A percentile compares a stretch with the other conserved stretches of the same genome.
These are phyloP conservation scores for Pelagia noctiluca DNA, from an alignment of 30 jellyfish, hydroid and myxozoan species.

Conservation along the genomic window DNA sequence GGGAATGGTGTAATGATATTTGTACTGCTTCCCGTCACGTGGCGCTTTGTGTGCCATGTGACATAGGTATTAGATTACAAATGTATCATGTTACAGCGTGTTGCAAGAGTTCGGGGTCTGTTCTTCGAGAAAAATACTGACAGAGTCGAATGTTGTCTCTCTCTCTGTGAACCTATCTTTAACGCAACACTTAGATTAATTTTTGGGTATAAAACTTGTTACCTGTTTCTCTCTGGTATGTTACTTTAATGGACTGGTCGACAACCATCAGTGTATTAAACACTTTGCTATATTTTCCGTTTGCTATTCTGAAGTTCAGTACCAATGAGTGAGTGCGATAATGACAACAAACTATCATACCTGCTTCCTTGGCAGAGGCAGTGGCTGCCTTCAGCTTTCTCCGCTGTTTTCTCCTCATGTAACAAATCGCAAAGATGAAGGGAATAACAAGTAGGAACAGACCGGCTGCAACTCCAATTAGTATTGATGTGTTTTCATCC, in stretches of 20 bases:
- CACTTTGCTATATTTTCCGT: not conserved
- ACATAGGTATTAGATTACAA: too few relatives aligned
- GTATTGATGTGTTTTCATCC: constrained; percentile 55
- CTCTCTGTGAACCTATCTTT: too few relatives aligned
- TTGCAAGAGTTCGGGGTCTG: too few relatives aligned
- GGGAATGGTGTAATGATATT: too few relatives aligned
- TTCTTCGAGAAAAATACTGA: too few relatives aligned
- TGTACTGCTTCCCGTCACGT: too few relatives aligned
- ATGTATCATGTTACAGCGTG: too few relatives aligned
- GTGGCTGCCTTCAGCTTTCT: constrained; percentile 82
- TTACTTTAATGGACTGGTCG: not conserved
- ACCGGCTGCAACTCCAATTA: constrained; percentile 74
- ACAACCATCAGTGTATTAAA: not conserved
- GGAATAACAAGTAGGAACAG: constrained; percentile 62
- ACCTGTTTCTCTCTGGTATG: too few relatives aligned
- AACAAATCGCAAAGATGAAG: constrained; percentile 63
- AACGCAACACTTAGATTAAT: too few relatives aligned
- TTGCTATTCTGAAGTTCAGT: not conserved
- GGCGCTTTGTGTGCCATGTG: too few relatives aligned
- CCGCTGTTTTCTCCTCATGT: constrained; percentile 68
- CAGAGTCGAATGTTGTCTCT: too few relatives aligned
- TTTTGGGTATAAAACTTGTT: too few relatives aligned
- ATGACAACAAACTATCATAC: constrained; percentile 4
- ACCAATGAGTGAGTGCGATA: not conserved
- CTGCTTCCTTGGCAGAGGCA: constrained; percentile 74